Percentiles rank a stretch among this genome's conserved stretches.
phyloP scores from a whole-genome alignment of 2,113 vertebrate species.

The Danionella cerebrum region DNA sequence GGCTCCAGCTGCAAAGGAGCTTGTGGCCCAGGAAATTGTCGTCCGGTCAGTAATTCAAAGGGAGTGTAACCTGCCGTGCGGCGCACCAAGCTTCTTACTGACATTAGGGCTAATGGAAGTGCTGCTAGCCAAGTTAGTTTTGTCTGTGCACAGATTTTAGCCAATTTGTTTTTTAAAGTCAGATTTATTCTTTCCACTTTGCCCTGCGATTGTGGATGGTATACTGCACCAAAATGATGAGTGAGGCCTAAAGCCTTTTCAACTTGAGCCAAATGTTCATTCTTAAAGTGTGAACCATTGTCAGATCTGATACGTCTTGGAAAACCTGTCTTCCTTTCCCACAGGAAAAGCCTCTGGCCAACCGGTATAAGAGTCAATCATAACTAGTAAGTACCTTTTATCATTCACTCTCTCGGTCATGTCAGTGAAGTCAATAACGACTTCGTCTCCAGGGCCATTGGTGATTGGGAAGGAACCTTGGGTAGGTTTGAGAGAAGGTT shows the following conservation, averaged over 20 bases:
- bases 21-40: not conserved
- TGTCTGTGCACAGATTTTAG: slow-evolving; percentile 3
- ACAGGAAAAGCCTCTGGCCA: not conserved
- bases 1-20: not conserved
- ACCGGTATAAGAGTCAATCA: not conserved
- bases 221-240: not conserved
- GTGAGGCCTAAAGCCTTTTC: not conserved
- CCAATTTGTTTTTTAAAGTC: not conserved
- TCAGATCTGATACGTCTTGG: not conserved
- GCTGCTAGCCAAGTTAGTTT: not conserved
- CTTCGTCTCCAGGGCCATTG: not conserved
- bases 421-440: not conserved
- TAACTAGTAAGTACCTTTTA: not conserved
- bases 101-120: not conserved
- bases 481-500: not conserved
- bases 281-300: not conserved
- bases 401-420: not conserved
- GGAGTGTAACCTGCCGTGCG: not conserved
- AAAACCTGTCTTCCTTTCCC: not conserved
- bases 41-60: not conserved
- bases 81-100: not conserved
- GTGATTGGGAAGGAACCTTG: not conserved
- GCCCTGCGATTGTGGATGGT: not conserved
- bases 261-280: not conserved
- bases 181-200: not conserved